Conservation (phyloP, 1,140 invertebrate species). For the Coboldia fuscipes region DNA sequence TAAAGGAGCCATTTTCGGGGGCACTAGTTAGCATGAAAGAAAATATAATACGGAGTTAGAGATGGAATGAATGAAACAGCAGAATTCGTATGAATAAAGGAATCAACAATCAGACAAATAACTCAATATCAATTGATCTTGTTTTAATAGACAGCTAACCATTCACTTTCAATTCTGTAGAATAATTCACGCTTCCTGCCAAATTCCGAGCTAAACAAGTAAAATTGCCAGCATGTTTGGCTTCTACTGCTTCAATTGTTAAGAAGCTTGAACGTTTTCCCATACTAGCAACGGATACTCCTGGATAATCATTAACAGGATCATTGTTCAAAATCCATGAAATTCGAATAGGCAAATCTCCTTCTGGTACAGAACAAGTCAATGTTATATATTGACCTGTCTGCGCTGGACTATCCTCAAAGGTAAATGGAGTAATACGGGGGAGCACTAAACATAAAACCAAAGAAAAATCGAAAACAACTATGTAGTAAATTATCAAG, state of each 20-base stretch:
- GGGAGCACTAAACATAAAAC: constrained; percentile 27
- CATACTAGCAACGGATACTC: constrained; percentile 27
- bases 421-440: constrained; percentile 38
- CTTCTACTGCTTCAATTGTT: constrained; percentile 45
- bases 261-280: constrained; percentile 37
- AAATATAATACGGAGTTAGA: background rate
- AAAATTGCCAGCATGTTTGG: constrained; percentile 53
- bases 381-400: constrained; percentile 41
- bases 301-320: constrained; percentile 7
- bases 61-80: background rate
- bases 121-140: background rate
- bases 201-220: constrained; percentile 58
- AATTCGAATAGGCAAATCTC: constrained; percentile 54
- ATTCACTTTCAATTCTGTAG: constrained; percentile 42
- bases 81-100: background rate
- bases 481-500: background rate
- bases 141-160: constrained; percentile 22
- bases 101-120: background rate
- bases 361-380: constrained; percentile 48
- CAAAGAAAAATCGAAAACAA: background rate
- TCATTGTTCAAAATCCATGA: constrained; percentile 47
- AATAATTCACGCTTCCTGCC: constrained; percentile 38
- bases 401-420: constrained; percentile 30
- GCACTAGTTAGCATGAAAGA: constrained; percentile 27
- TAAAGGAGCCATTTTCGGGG: constrained; percentile 56